phyloP scores from a whole-genome alignment of 2,888 invertebrate species.

The Bedellia somnulentella region DNA sequence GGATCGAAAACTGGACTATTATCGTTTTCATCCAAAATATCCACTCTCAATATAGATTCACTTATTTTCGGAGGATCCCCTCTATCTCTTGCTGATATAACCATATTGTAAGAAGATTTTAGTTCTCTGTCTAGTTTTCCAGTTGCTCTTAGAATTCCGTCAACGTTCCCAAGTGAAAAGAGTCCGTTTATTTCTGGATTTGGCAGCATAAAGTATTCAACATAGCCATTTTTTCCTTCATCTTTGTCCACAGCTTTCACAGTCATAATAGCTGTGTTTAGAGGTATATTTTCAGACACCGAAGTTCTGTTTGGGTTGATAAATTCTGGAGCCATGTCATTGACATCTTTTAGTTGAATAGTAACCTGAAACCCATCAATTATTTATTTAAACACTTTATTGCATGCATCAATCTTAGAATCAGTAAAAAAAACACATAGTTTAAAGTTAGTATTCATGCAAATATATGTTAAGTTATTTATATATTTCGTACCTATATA shows the following conservation, averaged over 20 bases:
- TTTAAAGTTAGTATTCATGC: too few relatives aligned
- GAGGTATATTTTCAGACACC: slow-evolving; percentile 81
- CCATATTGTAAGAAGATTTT: slow-evolving; percentile 72
- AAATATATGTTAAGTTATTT: too few relatives aligned
- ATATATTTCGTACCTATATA: too few relatives aligned
- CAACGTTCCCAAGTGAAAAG: slow-evolving; percentile 84
- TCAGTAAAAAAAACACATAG: too few relatives aligned
- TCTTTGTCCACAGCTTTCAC: slow-evolving; percentile 88
- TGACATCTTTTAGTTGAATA: slow-evolving; percentile 84
- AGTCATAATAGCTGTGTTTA: slow-evolving; percentile 86
- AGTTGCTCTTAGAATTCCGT: slow-evolving; percentile 83
- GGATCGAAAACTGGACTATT: slow-evolving; percentile 88
- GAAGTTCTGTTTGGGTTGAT: slow-evolving; percentile 76
- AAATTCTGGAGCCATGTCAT: slow-evolving; percentile 89
- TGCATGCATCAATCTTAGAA: too few relatives aligned
- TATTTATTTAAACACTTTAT: too few relatives aligned
- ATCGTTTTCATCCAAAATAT: slow-evolving; percentile 86
- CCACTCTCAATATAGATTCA: slow-evolving; percentile 69
- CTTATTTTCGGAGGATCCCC: slow-evolving; percentile 81
- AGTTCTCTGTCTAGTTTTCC: slow-evolving; percentile 86
- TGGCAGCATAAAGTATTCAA: slow-evolving; percentile 80
- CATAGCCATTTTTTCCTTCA: slow-evolving; percentile 88
- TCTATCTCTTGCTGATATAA: slow-evolving; percentile 83
- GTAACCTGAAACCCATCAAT: slow-evolving; percentile 84
- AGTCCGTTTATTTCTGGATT: slow-evolving; percentile 64